phyloP scores from a whole-genome alignment of 2,113 vertebrate genomes.

The Myxocyprinus asiaticus region DNA sequence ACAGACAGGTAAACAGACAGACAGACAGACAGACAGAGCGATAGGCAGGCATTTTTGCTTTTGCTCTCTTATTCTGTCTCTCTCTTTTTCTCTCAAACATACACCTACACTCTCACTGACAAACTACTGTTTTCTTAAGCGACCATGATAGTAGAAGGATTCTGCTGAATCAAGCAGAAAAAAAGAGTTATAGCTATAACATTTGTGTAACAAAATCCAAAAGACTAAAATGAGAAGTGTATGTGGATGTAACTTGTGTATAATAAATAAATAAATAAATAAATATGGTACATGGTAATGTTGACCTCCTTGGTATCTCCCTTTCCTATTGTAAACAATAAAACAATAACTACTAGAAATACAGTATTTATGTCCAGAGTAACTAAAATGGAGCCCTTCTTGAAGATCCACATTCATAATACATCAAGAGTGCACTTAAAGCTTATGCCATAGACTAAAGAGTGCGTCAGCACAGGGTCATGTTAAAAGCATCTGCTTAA shows the following conservation, averaged over 20 bases:
- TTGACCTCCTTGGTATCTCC: not conserved
- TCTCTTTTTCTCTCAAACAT: no score
- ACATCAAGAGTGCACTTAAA: not conserved
- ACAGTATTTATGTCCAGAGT: not conserved
- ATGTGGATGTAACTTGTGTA: not conserved
- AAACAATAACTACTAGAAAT: not conserved
- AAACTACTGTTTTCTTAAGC: no score
- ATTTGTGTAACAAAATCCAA: no score
- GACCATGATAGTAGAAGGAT: no score
- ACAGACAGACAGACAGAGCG: no score
- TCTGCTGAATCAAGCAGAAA: no score
- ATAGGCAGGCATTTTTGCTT: not conserved
- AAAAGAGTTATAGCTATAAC: no score
- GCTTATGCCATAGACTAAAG: not conserved
- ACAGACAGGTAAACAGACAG: no score
- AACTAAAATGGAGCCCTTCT: constrained; percentile 4
- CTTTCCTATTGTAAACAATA: no score
- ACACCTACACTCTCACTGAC: no score
- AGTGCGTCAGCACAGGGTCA: not conserved
- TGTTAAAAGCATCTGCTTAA: constrained; percentile 26
- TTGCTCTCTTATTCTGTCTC: not conserved
- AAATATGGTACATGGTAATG: not conserved
- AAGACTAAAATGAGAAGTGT: no score
- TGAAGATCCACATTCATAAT: constrained; percentile 22
- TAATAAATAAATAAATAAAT: not conserved